Percentiles rank a stretch among this genome's conserved stretches.
Conservation (phyloP, 2,113 vertebrate genomes). For the Siphamia tubifer region DNA sequence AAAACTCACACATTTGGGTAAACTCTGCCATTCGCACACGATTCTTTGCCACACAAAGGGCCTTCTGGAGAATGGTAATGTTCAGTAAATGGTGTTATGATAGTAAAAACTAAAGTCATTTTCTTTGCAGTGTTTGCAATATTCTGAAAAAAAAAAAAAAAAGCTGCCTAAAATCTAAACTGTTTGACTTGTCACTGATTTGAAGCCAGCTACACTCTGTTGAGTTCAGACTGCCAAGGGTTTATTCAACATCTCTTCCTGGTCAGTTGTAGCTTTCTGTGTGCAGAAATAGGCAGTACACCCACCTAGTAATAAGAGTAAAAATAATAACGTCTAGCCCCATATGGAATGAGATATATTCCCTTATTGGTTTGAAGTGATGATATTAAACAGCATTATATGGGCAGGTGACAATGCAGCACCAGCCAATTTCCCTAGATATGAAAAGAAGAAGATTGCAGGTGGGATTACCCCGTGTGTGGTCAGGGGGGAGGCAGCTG, state of each 20-base stretch:
- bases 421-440: slow-evolving; percentile 72
- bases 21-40: too few relatives aligned
- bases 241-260: slow-evolving; percentile 41
- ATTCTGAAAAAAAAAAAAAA: too few relatives aligned
- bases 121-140: too few relatives aligned
- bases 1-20: too few relatives aligned
- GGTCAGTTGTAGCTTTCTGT: slow-evolving; percentile 1
- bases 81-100: too few relatives aligned
- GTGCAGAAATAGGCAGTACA: slow-evolving; percentile 45
- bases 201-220: slow-evolving; percentile 6
- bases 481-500: slow-evolving; percentile 32
- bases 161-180: not conserved
- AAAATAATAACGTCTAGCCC: slow-evolving; percentile 58
- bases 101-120: too few relatives aligned
- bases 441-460: slow-evolving; percentile 70
- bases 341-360: slow-evolving; percentile 62
- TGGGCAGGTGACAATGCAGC: slow-evolving; percentile 62
- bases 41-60: too few relatives aligned
- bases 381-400: slow-evolving; percentile 70
- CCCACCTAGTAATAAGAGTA: slow-evolving; percentile 54
- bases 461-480: slow-evolving; percentile 72
- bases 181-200: not conserved
- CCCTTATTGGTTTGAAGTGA: slow-evolving; percentile 65
- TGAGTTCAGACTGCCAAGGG: slow-evolving; percentile 11
- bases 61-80: too few relatives aligned